Evolutionary conservation across 2,888 invertebrate species (phyloP), one percentile per base, ranked within the genome.

Genomic region (Amblyjoppa fuscipennis): DNA sequence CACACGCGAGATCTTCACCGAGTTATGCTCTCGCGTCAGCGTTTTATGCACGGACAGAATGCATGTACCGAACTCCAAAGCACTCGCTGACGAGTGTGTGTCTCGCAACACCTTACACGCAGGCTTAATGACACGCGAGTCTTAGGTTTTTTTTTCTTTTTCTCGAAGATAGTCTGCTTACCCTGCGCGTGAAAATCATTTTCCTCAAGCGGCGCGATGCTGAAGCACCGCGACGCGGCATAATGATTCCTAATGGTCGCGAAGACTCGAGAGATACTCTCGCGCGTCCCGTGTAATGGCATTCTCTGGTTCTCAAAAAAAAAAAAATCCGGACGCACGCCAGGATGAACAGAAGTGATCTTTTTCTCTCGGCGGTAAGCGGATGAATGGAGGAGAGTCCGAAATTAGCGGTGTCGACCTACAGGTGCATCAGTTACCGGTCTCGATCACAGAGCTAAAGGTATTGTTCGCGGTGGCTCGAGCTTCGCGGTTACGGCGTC

Each of bases 401-500:
- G 64, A 89, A 91, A 91, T 91, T 89, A 88, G 83, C 86, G 85
- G 88, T 25, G 84, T 87, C 38, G 68, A 80, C 16, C 83, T 87
- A 91, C 91, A 91, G 91, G 91, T 91, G 91, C 87, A 90, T 87
- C 87, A 41, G 85, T 66, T 66, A 87, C 85, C 81, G 81, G 45
- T 81, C 81, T 74, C 51, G 61, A 78, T 78, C 53, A 49, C 70
- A 66, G 80, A 83, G 81, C 76, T 3, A 83, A 87, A 87, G 85
- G 87, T 87, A 88, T 89, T 89, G 88, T 90, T 80, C 85, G 61
- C 74, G 75, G 34, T 20, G 66, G 76, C 83, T 77, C 66, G 71
- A 77, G 45, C 59, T 73, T 73, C 69, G 77, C 69, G 73, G 73
- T 74, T 81, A 68, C 73, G 56, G 61, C 76, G 68, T 85, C 77